phyloP scores from a whole-genome alignment of 2,113 vertebrate genomes.

The Phylloscopus trochiloides region DNA sequence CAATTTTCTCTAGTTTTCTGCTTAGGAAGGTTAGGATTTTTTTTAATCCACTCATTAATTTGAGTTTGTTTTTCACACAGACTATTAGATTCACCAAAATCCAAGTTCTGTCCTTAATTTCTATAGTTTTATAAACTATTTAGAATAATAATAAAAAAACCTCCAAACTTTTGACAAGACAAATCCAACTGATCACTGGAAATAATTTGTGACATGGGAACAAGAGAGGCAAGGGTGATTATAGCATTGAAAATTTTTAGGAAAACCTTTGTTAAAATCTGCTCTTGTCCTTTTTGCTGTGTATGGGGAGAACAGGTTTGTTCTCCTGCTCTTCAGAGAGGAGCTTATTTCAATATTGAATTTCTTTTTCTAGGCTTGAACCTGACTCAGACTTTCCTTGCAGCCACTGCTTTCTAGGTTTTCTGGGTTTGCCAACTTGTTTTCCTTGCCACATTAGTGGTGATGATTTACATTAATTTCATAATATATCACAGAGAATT shows the following conservation, averaged over 20 bases:
- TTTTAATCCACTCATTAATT: neutral
- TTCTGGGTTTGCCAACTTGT: neutral
- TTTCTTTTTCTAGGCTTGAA: neutral
- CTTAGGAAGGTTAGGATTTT: neutral
- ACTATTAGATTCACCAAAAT: neutral
- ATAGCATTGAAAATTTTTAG: neutral
- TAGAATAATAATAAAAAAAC: neutral
- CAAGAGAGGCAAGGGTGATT: neutral
- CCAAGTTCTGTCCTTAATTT: neutral
- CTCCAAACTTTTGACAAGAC: neutral
- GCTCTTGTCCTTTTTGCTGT: neutral
- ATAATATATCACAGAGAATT: rapidly evolving
- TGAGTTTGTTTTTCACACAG: neutral
- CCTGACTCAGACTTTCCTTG: neutral
- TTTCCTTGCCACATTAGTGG: neutral
- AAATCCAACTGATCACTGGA: neutral
- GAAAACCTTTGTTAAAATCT: neutral
- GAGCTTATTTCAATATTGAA: neutral
- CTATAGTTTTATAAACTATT: neutral
- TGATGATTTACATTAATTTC: neutral
- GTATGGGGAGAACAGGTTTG: neutral
- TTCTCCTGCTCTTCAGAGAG: neutral
- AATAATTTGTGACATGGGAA: neutral
- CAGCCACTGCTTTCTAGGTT: neutral
- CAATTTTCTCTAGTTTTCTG: neutral